Percentiles rank a stretch among this genome's conserved stretches.
Conservation (phyloP, 2,888 invertebrate genomes). For the Diaperis boleti region DNA sequence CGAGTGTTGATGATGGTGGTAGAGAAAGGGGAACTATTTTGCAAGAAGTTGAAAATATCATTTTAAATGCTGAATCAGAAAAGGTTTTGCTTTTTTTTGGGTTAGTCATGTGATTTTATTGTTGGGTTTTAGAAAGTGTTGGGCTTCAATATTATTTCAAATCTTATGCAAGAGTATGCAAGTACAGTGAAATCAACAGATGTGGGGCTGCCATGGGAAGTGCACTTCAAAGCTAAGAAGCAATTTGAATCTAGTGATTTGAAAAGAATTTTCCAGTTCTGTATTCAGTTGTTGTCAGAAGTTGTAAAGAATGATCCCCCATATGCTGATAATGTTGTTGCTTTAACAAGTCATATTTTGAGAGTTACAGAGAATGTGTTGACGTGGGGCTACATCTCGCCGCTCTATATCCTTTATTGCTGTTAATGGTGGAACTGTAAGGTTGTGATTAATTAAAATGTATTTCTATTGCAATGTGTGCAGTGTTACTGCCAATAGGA, state of each 20-base stretch:
- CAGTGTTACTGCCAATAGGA: too few relatives aligned
- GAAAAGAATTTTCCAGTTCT: constrained; percentile 83
- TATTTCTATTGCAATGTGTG: too few relatives aligned
- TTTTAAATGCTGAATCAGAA: constrained; percentile 75
- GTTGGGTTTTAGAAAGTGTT: constrained; percentile 78
- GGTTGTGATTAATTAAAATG: too few relatives aligned
- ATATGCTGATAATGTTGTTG: constrained; percentile 68
- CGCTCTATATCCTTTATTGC: constrained; percentile 66
- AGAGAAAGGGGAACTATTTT: constrained; percentile 76
- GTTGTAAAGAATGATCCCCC: constrained; percentile 68
- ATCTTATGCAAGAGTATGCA: constrained; percentile 90
- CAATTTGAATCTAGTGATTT: constrained; percentile 86
- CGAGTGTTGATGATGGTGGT: constrained; percentile 81
- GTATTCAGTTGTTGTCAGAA: constrained; percentile 73
- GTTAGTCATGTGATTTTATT: too few relatives aligned
- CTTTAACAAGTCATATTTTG: constrained; percentile 78
- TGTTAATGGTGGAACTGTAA: too few relatives aligned
- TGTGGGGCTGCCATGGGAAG: constrained; percentile 89
- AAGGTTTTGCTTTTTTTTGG: too few relatives aligned
- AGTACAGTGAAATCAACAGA: constrained; percentile 87
- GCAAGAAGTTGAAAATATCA: constrained; percentile 81
- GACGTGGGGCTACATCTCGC: constrained; percentile 84
- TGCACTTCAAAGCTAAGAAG: constrained; percentile 85
- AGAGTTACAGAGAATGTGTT: constrained; percentile 83
- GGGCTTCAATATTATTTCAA: constrained; percentile 85